Percentiles rank a stretch among this genome's conserved stretches.
Conservation (phyloP, 2,113 vertebrate genomes). For the Puffinus mauretanicus region DNA sequence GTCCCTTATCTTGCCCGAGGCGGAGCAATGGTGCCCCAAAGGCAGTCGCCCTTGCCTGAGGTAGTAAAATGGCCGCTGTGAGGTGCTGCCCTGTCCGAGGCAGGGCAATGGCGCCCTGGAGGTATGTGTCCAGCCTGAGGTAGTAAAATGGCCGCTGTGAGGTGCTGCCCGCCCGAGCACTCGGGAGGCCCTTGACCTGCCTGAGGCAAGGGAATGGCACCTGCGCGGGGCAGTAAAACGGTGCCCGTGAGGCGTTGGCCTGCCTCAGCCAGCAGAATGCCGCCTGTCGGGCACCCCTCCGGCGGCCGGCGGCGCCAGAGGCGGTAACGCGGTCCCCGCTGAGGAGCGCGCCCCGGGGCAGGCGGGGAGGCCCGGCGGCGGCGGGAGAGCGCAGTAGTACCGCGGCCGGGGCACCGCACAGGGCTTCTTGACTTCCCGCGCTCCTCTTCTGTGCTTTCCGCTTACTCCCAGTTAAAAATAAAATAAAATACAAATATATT, state of each 20-base stretch:
- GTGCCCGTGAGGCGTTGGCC: background rate
- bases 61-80: background rate
- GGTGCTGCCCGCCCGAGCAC: background rate
- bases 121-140: too few species aligned
- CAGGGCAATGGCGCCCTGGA: too few species aligned
- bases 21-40: too few species aligned
- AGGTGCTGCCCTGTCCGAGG: background rate
- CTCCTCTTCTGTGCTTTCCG: too few species aligned
- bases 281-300: background rate
- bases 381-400: too few species aligned
- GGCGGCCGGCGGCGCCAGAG: rapidly evolving
- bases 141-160: background rate
- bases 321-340: rapidly evolving
- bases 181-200: background rate
- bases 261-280: background rate
- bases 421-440: background rate
- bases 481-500: background rate
- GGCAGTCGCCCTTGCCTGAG: background rate
- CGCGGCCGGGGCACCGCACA: rapidly evolving
- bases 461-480: background rate
- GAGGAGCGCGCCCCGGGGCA: background rate
- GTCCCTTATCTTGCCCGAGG: background rate
- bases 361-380: too few species aligned
- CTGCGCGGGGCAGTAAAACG: background rate
- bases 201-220: background rate